Conservation (phyloP, 1,140 invertebrate genomes). For the Maconellicoccus hirsutus region DNA sequence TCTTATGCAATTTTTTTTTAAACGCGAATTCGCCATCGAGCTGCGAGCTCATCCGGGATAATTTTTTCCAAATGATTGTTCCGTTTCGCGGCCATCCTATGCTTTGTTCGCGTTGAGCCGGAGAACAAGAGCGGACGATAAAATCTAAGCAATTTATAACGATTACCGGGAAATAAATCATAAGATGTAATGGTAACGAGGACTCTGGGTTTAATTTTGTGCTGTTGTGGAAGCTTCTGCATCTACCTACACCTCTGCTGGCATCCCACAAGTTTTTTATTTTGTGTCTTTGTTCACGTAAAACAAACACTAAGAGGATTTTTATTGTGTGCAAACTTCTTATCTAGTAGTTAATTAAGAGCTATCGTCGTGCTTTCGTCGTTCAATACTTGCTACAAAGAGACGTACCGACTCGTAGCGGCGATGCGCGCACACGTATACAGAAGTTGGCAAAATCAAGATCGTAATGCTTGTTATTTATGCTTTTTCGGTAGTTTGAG, state of each 20-base stretch:
- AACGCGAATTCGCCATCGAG: no score
- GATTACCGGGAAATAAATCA: conserved; percentile 3
- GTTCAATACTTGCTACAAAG: neutral
- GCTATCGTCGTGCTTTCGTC: conserved; percentile 6
- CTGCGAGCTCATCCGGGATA: no score
- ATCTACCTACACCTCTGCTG: neutral
- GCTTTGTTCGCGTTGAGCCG: neutral
- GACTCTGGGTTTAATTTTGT: neutral
- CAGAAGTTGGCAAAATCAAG: neutral
- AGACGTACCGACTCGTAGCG: neutral
- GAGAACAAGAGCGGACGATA: neutral
- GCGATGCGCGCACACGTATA: neutral
- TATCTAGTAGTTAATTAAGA: neutral
- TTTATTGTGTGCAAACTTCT: conserved; percentile 1
- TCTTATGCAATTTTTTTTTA: no score
- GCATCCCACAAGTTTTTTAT: neutral
- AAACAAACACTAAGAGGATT: neutral
- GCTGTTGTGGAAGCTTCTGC: neutral
- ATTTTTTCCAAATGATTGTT: no score
- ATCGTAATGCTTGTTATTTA: no score
- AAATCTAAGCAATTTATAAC: conserved; percentile 5
- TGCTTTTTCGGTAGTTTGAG: no score
- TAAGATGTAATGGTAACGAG: conserved; percentile 3
- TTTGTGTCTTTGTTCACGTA: neutral
- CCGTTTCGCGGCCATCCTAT: no score